A percentile compares a stretch with the other conserved stretches of the same genome.
These are phyloP conservation scores for Trichogramma dendrolimi DNA, from an alignment of 2,888 invertebrate species.

Conservation along the genomic window DNA sequence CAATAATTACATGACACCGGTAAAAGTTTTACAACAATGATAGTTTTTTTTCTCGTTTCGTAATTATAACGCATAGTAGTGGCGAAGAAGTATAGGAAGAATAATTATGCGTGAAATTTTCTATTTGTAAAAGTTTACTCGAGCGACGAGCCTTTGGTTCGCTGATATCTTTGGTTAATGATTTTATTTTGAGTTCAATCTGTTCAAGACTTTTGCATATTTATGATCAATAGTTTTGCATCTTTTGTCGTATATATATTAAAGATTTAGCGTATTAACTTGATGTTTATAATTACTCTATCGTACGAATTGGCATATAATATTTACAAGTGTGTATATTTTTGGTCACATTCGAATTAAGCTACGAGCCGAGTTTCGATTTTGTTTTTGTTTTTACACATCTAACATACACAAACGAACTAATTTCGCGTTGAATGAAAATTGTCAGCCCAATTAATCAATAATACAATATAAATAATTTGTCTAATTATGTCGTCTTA, in stretches of 20 bases:
- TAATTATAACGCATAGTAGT: too few species aligned
- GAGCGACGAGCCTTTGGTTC: too few species aligned
- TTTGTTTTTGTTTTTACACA: neutral
- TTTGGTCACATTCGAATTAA: slow-evolving; percentile 15
- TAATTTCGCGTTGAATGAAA: neutral
- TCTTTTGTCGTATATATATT: slow-evolving; percentile 13
- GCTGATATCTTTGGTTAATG: too few species aligned
- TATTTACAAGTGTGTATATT: slow-evolving; percentile 21
- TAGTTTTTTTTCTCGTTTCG: neutral
- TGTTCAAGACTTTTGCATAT: too few species aligned
- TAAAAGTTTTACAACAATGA: slow-evolving; percentile 48
- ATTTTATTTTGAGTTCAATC: too few species aligned
- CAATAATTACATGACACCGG: slow-evolving; percentile 51
- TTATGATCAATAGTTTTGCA: too few species aligned
- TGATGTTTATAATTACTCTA: slow-evolving; percentile 23
- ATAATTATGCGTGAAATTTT: too few species aligned
- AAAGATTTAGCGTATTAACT: slow-evolving; percentile 15
- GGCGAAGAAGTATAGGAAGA: too few species aligned
- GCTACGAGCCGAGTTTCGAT: slow-evolving; percentile 4
- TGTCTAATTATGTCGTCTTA: neutral
- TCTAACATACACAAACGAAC: slow-evolving; percentile 10
- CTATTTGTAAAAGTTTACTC: too few species aligned
- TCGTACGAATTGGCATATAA: slow-evolving; percentile 19
- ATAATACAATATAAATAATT: neutral
- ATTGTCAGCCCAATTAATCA: neutral